Evolutionary conservation across 2,888 invertebrate genomes (phyloP), one percentile per base, ranked within the genome.

Genomic region (Trichopria drosophilae): DNA sequence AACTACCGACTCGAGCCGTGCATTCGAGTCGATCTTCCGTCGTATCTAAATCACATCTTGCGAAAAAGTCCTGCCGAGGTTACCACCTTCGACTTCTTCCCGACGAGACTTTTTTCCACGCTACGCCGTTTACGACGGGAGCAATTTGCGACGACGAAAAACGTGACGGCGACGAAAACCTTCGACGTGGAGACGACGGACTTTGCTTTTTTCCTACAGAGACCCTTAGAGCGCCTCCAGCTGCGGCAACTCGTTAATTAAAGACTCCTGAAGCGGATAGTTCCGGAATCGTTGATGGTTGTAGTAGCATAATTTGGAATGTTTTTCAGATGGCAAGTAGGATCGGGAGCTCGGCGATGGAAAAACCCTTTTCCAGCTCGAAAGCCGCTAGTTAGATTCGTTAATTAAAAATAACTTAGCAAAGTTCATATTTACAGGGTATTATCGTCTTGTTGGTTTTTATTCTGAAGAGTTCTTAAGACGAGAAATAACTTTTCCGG

Each of bases 21-120:
- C 12, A 15, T 29, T 6, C 2, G n/a, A 6, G 29, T 29, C 15
- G 13, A 29, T 6, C 29, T 29, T 6, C 12, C 29, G 16, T 32
- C 44, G 63, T 65, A 65, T 64, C 65, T 65, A 65, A 65, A 66
- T 66, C 64, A 61, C 65, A 65, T 64, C 62, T 62, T 59, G 56
- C 59, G 60, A 59, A 56, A 59, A 57, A 59, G 45, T 61, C 58
- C 29, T 19, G 16, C 26, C 29, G 20, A 23, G 26, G 13, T 23
- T 45, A 13, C 35, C 19, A 12, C 12, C 28, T 26, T 9, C 6
- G 15, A 2, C 26, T 24, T 24, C 31, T 15, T 10, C 24, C 6
- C 16, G 10, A 10, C 24, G 9, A 29, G 29, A 12, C 18, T 39
- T 40, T 40, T 32, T 31, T 29, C 16, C 13, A 13, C 32, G 22